phyloP scores from a whole-genome alignment of 2,888 invertebrate genomes.

The Agonopterix arenella region DNA sequence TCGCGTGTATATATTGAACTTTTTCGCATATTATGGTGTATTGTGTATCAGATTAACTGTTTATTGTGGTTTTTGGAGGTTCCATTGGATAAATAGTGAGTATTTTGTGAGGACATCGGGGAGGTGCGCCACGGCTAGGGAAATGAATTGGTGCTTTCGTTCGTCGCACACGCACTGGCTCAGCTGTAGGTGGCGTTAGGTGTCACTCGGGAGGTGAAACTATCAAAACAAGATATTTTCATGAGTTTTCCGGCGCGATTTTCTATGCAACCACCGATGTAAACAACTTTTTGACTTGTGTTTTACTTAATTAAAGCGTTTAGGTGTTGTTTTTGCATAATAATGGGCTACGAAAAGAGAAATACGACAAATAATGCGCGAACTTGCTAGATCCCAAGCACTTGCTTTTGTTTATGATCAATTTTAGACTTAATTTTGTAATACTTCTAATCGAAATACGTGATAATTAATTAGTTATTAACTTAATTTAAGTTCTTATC shows the following conservation, averaged over 20 bases:
- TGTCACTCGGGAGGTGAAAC: conserved; percentile 52
- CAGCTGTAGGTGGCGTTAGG: conserved; percentile 77
- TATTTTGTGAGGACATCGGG: conserved; percentile 73
- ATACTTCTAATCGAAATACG: conserved; percentile 32
- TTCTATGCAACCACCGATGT: conserved; percentile 45
- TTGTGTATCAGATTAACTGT: conserved; percentile 68
- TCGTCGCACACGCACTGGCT: conserved; percentile 75
- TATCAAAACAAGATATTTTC: conserved; percentile 73
- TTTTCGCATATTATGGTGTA: conserved; percentile 75
- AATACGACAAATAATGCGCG: conserved; percentile 50
- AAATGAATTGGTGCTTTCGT: conserved; percentile 78
- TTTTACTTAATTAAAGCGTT: conserved; percentile 2
- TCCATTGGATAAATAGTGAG: conserved; percentile 69
- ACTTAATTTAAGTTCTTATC: too few species aligned
- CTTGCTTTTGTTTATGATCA: conserved; percentile 61
- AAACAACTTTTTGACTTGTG: conserved; percentile 35
- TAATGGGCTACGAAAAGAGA: conserved; percentile 19
- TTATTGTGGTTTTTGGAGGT: conserved; percentile 71
- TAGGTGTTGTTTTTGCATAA: conserved; percentile 10
- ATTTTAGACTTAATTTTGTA: conserved; percentile 37
- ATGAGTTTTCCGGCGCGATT: conserved; percentile 73
- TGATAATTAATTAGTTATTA: conserved; percentile 14
- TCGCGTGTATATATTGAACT: conserved; percentile 76
- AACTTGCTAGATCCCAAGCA: conserved; percentile 50
- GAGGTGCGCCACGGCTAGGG: conserved; percentile 78